Base-by-base conservation (phyloP, 2,797 vertebrate species). In the Schizothorax lantsangensis region DNA sequence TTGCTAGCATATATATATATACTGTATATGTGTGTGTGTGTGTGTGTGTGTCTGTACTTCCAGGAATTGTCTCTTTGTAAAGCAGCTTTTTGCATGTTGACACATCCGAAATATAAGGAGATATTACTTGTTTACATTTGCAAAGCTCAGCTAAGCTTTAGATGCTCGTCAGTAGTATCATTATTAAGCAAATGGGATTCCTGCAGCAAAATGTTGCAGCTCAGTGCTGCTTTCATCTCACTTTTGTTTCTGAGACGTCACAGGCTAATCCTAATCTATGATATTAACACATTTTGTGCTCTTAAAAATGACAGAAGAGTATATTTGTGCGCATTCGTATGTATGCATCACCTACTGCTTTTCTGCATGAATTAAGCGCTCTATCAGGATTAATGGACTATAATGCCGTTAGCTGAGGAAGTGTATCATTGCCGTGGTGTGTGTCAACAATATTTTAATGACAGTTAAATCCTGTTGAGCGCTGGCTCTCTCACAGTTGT, bases 181-280 rank as follows among this genome's bases (percentile, higher is more conserved):
- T 84, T 86, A 75, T 90, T 54, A 83, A 82, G 79, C 81, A 83
- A 85, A 90, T 59, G 26, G 79, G 88, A 89, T 89, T 90, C 87
- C 52, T 85, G 40, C 14, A 2, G 85, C n/a, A 30, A 72, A 78
- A 81, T 81, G n/a, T 84, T 62, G 17, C 59, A 43, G 38, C 38
- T 21, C 12, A 62, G 69, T 75, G 62, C 72, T 84, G 79, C 73
- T 69, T 62, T 88, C 81, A 83, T 49, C 84, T 77, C 59, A 69
- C 79, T 84, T 90, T 84, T 90, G 68, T 86, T 87, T 86, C 80
- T 62, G 47, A 87, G 62, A 78, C 73, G 14, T 59, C 43, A 80
- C 87, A 89, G 80, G 45, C 66, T 79, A 80, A 86, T 86, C 83
- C 30, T 81, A 11, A 88, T 91, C 86, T 90, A 57, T 54, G 52